Evolutionary conservation across 2,797 vertebrate genomes (phyloP).

Genomic region (Hybognathus amarus): DNA sequence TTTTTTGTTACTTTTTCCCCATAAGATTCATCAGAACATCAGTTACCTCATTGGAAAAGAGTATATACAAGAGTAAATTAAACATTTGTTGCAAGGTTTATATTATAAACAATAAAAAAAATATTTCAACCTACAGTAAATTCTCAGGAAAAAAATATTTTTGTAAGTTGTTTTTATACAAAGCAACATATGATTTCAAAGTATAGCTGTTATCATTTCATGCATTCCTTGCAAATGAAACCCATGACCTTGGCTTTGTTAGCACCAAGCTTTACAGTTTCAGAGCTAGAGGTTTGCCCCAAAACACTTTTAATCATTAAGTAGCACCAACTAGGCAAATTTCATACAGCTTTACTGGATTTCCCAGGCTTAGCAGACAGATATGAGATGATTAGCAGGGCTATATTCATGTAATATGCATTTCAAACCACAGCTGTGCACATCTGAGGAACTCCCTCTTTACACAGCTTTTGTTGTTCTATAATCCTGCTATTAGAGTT

Average conservation of each 20-base stretch:
- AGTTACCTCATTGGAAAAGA: neutral
- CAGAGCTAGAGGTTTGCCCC: neutral
- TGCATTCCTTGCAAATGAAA: neutral
- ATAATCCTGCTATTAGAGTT: slow-evolving; percentile 21
- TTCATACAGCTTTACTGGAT: slow-evolving; percentile 18
- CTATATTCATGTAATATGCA: slow-evolving; percentile 11
- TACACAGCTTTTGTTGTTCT: slow-evolving; percentile 18
- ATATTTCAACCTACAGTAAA: neutral
- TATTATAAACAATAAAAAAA: neutral
- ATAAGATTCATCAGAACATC: neutral
- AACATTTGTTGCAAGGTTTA: neutral
- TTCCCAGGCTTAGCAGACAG: slow-evolving; percentile 12
- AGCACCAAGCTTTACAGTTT: neutral
- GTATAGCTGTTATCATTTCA: neutral
- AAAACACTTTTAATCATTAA: neutral
- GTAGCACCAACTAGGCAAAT: neutral
- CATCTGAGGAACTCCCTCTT: slow-evolving; percentile 1
- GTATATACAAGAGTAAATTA: neutral
- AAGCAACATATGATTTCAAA: neutral
- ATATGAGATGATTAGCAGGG: slow-evolving; percentile 3
- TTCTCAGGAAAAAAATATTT: too few relatives aligned
- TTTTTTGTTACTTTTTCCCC: neutral
- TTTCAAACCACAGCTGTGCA: slow-evolving; percentile 6
- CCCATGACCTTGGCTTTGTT: neutral
- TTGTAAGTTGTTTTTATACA: neutral